Evolutionary conservation across 2,113 vertebrate species (phyloP), one percentile per base, ranked within the genome.

Genomic region (Ammospiza caudacuta): DNA sequence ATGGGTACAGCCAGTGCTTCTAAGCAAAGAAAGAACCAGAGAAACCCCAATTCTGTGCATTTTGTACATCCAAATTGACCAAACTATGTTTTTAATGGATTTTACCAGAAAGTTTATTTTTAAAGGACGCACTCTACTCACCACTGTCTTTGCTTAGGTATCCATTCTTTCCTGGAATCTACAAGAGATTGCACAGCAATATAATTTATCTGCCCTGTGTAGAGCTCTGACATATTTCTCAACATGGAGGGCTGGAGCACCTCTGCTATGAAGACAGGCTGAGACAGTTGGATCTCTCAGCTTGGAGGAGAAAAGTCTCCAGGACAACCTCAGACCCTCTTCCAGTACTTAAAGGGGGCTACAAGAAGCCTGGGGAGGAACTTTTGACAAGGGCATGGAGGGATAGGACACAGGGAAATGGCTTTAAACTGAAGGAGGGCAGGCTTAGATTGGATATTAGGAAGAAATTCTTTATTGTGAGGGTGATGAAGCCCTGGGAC

Each of bases 291-390:
- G 22, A 47, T 6, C 41, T 83, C 35, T 76, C 31, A 31, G 46
- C 29, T 39, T 31, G 29, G 41, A 49, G 39, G 15, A 41, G 52
- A 20, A 12, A 55, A 35, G 15, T 15, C 6, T 55, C 29, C n/a
- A 41, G 41, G 18, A 55, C 27, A 47, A 69, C 15, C 4, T 69
- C 72, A 76, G 25, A 27, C 2, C 3, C 4, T 24, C 8, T 55
- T 62, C 9, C 41, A 47, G 29, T 22, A 7, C 13, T n/a, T 35
- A 24, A 47, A 89, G 9, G 5, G 6, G 11, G 4, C 14, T 47
- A 25, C 0, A 0, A 75, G 17, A 83, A 3, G 6, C 9, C 4
- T 12, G 24, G 16, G 5, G 6, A 41, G n/a, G 24, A 22, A 31
- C 24, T 55, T 83, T 31, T 43, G 21, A 10, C 6, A 35, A 33